These are phyloP conservation scores for Columbina picui DNA, from an alignment of 2,113 vertebrate genomes.

Conservation along the genomic window DNA sequence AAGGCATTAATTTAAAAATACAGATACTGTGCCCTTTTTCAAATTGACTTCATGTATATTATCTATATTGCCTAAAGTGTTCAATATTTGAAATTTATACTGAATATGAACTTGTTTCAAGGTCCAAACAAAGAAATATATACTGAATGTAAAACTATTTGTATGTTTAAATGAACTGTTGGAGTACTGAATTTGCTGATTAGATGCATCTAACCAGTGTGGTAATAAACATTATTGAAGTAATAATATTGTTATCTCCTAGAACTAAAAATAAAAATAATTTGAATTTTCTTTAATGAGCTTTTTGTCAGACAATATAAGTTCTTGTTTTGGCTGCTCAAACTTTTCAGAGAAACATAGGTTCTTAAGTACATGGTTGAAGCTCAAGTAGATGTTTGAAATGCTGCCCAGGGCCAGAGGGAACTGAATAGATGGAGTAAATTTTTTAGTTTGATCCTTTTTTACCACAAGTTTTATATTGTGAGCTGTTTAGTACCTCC, in stretches of 20 bases:
- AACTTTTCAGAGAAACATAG: background rate
- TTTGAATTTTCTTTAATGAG: background rate
- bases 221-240: background rate
- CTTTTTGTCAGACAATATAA: background rate
- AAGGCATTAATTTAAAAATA: background rate
- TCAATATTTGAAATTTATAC: background rate
- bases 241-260: background rate
- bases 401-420: background rate
- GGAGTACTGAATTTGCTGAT: background rate
- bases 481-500: background rate
- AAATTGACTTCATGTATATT: background rate
- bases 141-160: background rate
- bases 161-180: background rate
- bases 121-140: background rate
- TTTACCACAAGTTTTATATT: background rate
- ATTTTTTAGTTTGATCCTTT: background rate
- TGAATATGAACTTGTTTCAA: background rate
- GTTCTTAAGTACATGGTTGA: background rate
- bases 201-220: background rate
- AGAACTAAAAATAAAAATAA: background rate
- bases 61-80: background rate
- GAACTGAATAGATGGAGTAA: background rate
- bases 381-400: background rate
- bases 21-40: background rate
- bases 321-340: background rate